phyloP scores from a whole-genome alignment of 2,797 vertebrate genomes.

The Xiphorhynchus erythropygius region DNA sequence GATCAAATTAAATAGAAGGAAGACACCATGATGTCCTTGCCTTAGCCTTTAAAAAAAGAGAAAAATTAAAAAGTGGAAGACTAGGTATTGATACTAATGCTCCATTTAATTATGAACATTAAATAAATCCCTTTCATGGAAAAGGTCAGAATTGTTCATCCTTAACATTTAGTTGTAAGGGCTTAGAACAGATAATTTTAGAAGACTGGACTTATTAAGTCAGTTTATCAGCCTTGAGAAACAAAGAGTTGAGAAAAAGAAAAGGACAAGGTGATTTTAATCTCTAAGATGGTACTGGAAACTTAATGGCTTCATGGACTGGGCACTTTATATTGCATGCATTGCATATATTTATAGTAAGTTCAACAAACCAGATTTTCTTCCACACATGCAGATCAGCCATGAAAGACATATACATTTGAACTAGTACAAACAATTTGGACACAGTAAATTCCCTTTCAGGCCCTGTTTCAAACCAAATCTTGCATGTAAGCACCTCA shows the following conservation, averaged over 20 bases:
- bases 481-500: rapidly evolving
- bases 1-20: not conserved
- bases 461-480: not conserved
- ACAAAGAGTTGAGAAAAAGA: not conserved
- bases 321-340: not conserved
- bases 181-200: not conserved
- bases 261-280: rapidly evolving
- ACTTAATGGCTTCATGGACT: rapidly evolving
- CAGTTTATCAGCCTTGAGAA: not conserved
- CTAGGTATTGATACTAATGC: not conserved
- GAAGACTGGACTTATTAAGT: not conserved
- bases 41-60: not conserved
- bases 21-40: not conserved
- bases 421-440: not conserved
- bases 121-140: not conserved
- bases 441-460: not conserved
- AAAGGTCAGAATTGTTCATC: too few relatives aligned
- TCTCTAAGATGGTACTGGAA: not conserved
- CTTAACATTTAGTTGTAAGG: too few relatives aligned
- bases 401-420: not conserved
- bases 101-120: not conserved
- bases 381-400: not conserved
- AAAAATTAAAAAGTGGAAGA: not conserved
- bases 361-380: not conserved
- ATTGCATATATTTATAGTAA: not conserved